A percentile compares a stretch with the other conserved stretches of the same genome.
These are phyloP conservation scores for Erinaceus europaeus DNA, from an alignment of 2,113 vertebrate genomes.

Conservation along the genomic window DNA sequence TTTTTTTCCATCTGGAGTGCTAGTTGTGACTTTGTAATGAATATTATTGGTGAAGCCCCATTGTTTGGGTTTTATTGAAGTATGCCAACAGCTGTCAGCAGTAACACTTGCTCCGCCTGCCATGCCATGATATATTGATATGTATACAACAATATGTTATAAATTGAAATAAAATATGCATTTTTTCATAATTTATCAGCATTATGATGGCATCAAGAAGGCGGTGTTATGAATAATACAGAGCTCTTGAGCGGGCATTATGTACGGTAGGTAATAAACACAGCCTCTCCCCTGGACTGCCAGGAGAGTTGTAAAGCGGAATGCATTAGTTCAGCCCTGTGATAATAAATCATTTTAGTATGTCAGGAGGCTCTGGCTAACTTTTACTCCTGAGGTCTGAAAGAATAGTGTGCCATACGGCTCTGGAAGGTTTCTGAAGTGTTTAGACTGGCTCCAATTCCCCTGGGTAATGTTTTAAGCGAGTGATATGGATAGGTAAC, in stretches of 20 bases:
- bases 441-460: conserved; percentile 82
- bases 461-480: conserved; percentile 87
- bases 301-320: conserved; percentile 89
- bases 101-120: conserved; percentile 71
- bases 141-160: conserved; percentile 86
- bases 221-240: conserved; percentile 97
- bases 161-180: conserved; percentile 91
- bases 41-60: conserved; percentile 63
- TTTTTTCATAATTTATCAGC: conserved; percentile 91
- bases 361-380: conserved; percentile 83
- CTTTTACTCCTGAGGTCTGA: conserved; percentile 85
- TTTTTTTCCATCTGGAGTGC: conserved; percentile 61
- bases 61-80: conserved; percentile 75
- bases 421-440: conserved; percentile 83
- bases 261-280: conserved; percentile 89
- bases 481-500: conserved; percentile 88
- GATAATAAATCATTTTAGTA: conserved; percentile 92
- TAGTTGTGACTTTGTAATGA: conserved; percentile 56
- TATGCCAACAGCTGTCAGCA: conserved; percentile 78
- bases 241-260: conserved; percentile 85
- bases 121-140: conserved; percentile 82
- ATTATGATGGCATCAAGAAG: conserved; percentile 86
- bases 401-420: conserved; percentile 82
- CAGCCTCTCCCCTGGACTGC: conserved; percentile 84
- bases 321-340: conserved; percentile 89